Evolutionary conservation across 2,113 vertebrate species (phyloP).

Genomic region (Platysteira castanea): DNA sequence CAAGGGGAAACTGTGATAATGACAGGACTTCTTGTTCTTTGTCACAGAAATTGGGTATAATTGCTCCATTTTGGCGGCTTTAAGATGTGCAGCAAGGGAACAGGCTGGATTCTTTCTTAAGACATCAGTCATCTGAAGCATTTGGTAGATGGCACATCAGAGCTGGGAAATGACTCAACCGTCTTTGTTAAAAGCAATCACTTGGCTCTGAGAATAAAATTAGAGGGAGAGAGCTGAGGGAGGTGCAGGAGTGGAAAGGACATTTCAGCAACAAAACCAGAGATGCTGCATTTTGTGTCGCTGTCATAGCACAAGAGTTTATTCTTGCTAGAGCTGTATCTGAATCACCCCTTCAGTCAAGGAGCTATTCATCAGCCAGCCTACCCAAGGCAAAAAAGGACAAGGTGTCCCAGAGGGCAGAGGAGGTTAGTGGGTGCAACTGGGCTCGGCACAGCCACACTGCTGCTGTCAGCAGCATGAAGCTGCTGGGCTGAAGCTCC

Average conservation of each 20-base stretch:
- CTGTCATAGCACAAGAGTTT: background rate
- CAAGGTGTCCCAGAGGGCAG: background rate
- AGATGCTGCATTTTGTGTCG: background rate
- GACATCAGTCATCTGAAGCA: slow-evolving; percentile 12
- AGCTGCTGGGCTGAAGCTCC: background rate
- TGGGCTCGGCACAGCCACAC: background rate
- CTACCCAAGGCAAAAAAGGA: background rate
- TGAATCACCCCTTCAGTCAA: background rate
- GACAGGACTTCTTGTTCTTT: slow-evolving; percentile 18
- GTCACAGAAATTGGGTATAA: slow-evolving; percentile 43
- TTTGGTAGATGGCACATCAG: slow-evolving; percentile 27
- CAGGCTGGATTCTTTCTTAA: slow-evolving; percentile 14
- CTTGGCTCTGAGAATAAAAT: background rate
- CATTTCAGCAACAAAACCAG: background rate
- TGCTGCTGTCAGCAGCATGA: background rate
- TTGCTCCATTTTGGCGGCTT: slow-evolving; percentile 33
- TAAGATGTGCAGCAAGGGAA: slow-evolving; percentile 7
- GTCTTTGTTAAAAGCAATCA: slow-evolving; percentile 28
- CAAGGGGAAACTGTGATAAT: slow-evolving; percentile 37
- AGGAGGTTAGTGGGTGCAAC: background rate
- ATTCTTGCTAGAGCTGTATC: background rate
- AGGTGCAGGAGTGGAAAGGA: background rate
- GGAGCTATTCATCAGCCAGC: background rate
- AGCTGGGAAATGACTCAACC: slow-evolving; percentile 59
- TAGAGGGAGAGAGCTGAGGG: background rate